A percentile compares a stretch with the other conserved stretches of the same genome.
Evolutionary conservation across 1,140 invertebrate genomes (phyloP).

Genomic region (Drosophila tani): DNA sequence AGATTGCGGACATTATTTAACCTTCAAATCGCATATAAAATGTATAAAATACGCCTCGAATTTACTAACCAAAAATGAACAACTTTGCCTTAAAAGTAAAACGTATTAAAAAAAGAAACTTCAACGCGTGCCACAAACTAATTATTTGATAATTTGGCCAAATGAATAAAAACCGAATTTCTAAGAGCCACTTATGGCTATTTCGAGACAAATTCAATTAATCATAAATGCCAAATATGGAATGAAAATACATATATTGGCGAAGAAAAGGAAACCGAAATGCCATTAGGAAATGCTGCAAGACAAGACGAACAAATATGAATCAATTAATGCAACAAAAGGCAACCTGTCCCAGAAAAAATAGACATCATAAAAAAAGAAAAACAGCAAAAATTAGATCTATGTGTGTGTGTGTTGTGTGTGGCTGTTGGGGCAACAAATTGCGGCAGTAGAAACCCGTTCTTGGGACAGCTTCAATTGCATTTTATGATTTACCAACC

Average conservation of each 20-base stretch:
- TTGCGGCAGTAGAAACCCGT: slow-evolving; percentile 69
- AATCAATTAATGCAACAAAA: slow-evolving; percentile 81
- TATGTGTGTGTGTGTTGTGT: neutral
- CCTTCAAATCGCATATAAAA: slow-evolving; percentile 15
- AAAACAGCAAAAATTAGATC: slow-evolving; percentile 13
- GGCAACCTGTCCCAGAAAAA: slow-evolving; percentile 57
- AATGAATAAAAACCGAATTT: slow-evolving; percentile 32
- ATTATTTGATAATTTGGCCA: slow-evolving; percentile 54
- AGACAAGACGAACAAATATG: slow-evolving; percentile 71
- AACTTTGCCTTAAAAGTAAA: slow-evolving; percentile 21
- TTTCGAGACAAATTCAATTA: slow-evolving; percentile 67
- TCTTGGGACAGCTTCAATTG: slow-evolving; percentile 77
- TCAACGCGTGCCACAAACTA: slow-evolving; percentile 30
- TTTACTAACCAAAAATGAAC: neutral
- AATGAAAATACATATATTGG: slow-evolving; percentile 32
- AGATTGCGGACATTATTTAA: neutral
- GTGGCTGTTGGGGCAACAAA: slow-evolving; percentile 54
- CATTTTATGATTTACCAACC: slow-evolving; percentile 67
- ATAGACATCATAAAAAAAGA: neutral
- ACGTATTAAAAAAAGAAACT: slow-evolving; percentile 34
- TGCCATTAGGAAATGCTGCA: slow-evolving; percentile 51
- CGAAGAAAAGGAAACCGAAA: slow-evolving; percentile 56
- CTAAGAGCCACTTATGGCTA: slow-evolving; percentile 35
- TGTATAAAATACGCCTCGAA: slow-evolving; percentile 19
- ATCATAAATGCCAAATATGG: slow-evolving; percentile 71